phyloP scores from a whole-genome alignment of 1,140 invertebrate genomes.

The Zaprionus camerounensis region DNA sequence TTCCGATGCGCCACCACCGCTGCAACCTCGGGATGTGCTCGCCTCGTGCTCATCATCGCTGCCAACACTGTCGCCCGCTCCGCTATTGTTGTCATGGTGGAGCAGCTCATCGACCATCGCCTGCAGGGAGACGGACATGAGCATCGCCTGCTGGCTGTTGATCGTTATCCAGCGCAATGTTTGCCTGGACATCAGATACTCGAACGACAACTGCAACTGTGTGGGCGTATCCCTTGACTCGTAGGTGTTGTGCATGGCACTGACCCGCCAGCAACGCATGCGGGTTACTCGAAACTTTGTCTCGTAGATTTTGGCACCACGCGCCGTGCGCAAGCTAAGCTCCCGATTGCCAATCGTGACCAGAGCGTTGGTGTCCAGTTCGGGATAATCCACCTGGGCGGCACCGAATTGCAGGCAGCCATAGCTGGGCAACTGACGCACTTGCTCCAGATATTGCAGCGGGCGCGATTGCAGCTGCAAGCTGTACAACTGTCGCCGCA shows the following conservation, averaged over 20 bases:
- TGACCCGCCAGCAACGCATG: conserved; percentile 99
- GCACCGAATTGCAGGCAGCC: conserved; percentile 90
- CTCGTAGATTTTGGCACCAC: conserved; percentile 88
- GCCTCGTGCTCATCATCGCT: conserved; percentile 73
- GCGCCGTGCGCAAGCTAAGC: conserved; percentile 88
- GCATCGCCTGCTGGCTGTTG: conserved; percentile 94
- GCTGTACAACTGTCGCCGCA: conserved; percentile 88
- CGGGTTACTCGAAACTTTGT: conserved; percentile 95
- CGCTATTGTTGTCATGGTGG: conserved; percentile 87
- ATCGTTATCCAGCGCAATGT: conserved; percentile 96
- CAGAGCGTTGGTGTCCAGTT: conserved; percentile 87
- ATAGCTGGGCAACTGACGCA: conserved; percentile 93
- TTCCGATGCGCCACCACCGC: conserved; percentile 24
- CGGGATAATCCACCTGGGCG: conserved; percentile 89
- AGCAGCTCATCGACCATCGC: conserved; percentile 97
- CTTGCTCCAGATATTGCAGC: conserved; percentile 93
- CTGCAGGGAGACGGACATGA: conserved; percentile 97
- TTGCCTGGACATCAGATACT: conserved; percentile 97
- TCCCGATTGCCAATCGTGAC: conserved; percentile 92
- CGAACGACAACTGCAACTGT: conserved; percentile 92
- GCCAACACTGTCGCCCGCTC: neutral
- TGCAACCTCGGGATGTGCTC: conserved; percentile 46
- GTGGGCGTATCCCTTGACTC: conserved; percentile 65
- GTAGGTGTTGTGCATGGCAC: conserved; percentile 90
- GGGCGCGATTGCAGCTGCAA: conserved; percentile 91